Evolutionary conservation across 2,797 vertebrate species (phyloP).

Genomic region (Lacerta bilineata): DNA sequence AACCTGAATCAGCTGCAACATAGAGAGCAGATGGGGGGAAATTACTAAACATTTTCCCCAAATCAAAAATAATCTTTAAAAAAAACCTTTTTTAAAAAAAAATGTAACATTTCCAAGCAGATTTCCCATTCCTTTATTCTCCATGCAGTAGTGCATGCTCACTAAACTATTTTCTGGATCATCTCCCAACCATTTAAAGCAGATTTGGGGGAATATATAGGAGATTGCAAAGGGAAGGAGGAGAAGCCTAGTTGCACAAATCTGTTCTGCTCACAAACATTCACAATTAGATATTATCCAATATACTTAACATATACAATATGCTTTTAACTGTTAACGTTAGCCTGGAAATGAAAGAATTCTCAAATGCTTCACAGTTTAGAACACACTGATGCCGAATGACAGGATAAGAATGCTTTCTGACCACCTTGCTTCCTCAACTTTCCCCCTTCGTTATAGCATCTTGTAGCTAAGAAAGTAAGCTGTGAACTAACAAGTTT

Average conservation of each 20-base stretch:
- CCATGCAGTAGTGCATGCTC: too few relatives aligned
- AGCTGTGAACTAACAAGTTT: neutral
- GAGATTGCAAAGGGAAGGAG: too few relatives aligned
- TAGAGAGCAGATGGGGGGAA: neutral
- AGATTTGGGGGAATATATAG: too few relatives aligned
- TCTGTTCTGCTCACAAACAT: too few relatives aligned
- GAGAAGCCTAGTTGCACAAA: too few relatives aligned
- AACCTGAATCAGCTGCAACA: neutral
- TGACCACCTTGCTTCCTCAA: neutral
- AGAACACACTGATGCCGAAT: too few relatives aligned
- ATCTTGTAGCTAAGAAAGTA: neutral
- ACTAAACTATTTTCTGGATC: too few relatives aligned
- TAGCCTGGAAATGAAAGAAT: neutral
- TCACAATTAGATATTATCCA: neutral
- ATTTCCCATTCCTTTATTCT: too few relatives aligned
- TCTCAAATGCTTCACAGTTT: too few relatives aligned
- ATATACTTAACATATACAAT: too few relatives aligned
- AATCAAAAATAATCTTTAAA: neutral
- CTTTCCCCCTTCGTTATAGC: neutral
- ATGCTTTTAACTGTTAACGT: neutral
- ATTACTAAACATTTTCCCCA: neutral
- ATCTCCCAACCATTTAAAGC: too few relatives aligned
- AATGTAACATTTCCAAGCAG: neutral
- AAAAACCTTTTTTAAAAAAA: neutral
- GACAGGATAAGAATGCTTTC: too few relatives aligned